Base-by-base conservation (phyloP, 2,797 vertebrate genomes). In the Telmatherina bonti region DNA sequence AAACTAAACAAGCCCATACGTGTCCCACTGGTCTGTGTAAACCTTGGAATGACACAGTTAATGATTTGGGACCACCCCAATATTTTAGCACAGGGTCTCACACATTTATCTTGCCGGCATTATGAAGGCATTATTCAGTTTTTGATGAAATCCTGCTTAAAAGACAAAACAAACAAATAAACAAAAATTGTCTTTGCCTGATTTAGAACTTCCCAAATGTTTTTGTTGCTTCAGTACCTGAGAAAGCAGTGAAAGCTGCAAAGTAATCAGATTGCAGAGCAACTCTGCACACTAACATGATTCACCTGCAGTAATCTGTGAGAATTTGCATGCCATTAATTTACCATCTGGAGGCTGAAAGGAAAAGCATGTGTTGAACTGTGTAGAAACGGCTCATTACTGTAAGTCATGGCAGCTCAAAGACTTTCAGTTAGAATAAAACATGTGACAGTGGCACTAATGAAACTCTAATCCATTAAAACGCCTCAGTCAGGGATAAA, bases 1-100 rank as follows among this genome's bases (percentile, higher is more conserved):
- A 56, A 2, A 74, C n/a, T n/a, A 70, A 78, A 71, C 90, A 85
- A 70, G 89, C 67, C 82, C 67, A 30, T 80, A 78, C 83, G 15
- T 76, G 84, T 84, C 71, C 66, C 73, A 30, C 72, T 73, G 67
- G 62, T 80, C 83, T 51, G 43, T 74, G 69, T 76, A 66, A 85
- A 88, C 53, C 41, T 27, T 76, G 78, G 74, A 89, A 83, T 85
- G 70, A 78, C 49, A 76, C 38, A 67, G 60, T 60, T 41, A 30
- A 33, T 61, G 30, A 58, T 43, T 38, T 47, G 4, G 58, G 87
- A 83, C 79, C 77, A 75, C 78, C 80, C 77, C 36, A 15, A 38
- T 38, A 13, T 38, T 56, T 22, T 36, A 65, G 30, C 13, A 15
- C 3, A 38, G 7, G 7, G 31, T n/a, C n/a, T n/a, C n/a, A n/a